Evolutionary conservation across 2,797 vertebrate species (phyloP).

Genomic region (Hemitrygon akajei): DNA sequence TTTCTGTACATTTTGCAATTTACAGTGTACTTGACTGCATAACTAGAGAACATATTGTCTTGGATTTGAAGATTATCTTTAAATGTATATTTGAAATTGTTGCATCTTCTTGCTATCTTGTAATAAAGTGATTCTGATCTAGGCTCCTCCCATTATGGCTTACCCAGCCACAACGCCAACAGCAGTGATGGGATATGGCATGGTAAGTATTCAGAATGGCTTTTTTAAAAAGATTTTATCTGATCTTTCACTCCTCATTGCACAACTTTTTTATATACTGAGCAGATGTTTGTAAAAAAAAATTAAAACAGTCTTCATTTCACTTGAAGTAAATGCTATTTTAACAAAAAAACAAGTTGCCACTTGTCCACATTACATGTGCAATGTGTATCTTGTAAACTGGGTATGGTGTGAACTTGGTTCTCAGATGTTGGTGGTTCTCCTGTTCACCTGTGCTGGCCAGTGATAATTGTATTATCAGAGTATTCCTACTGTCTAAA

Average conservation of each 20-base stretch:
- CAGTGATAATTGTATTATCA: neutral
- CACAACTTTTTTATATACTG: too few species aligned
- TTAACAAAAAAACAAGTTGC: neutral
- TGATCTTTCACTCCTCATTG: too few species aligned
- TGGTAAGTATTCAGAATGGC: conserved; percentile 58
- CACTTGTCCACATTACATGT: neutral
- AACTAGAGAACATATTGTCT: neutral
- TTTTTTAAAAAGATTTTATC: too few species aligned
- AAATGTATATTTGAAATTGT: conserved; percentile 22
- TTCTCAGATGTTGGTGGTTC: neutral
- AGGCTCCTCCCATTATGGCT: conserved; percentile 90
- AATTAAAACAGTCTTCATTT: neutral
- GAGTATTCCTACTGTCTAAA: neutral
- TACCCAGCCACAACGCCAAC: conserved; percentile 90
- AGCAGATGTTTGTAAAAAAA: too few species aligned
- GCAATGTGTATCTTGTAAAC: neutral
- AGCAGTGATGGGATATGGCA: conserved; percentile 84
- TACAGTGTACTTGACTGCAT: conserved; percentile 43
- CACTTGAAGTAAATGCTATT: neutral
- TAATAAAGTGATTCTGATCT: neutral
- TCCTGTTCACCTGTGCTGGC: neutral
- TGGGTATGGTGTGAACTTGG: neutral
- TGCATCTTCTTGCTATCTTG: conserved; percentile 49
- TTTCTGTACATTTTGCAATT: conserved; percentile 51
- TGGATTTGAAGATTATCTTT: neutral